Evolutionary conservation across 2,888 invertebrate species (phyloP).

Genomic region (Lycaena phlaeas): DNA sequence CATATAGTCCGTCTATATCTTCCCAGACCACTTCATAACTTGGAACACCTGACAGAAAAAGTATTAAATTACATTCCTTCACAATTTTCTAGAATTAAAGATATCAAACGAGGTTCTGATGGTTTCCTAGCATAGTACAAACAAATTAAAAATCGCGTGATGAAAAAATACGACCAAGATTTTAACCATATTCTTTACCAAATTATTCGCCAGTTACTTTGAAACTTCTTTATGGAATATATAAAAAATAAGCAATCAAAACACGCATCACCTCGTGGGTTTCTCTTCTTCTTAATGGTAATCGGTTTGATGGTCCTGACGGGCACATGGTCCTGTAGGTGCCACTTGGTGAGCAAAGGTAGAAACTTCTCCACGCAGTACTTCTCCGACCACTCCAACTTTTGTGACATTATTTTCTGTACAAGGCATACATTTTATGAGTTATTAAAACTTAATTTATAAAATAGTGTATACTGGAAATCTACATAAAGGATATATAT

Average conservation of each 20-base stretch:
- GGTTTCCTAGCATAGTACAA: no score
- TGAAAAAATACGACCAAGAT: no score
- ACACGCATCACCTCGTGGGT: slow-evolving; percentile 68
- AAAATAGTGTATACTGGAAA: no score
- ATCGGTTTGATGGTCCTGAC: slow-evolving; percentile 42
- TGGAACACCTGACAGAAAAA: slow-evolving; percentile 65
- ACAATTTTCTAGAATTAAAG: not conserved
- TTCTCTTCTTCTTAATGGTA: slow-evolving; percentile 57
- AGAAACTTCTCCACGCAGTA: slow-evolving; percentile 85
- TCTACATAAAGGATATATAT: no score
- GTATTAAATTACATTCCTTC: no score
- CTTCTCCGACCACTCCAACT: slow-evolving; percentile 82
- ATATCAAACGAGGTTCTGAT: no score
- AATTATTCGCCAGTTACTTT: no score
- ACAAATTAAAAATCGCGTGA: no score
- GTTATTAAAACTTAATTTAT: no score
- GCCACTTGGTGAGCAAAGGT: slow-evolving; percentile 84
- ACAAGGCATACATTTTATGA: slow-evolving; percentile 20
- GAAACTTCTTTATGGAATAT: no score
- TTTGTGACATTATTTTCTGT: slow-evolving; percentile 77
- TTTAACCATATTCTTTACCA: no score
- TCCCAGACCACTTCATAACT: slow-evolving; percentile 83
- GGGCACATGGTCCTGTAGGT: slow-evolving; percentile 63
- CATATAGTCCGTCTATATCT: slow-evolving; percentile 70
- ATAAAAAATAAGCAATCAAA: no score